phyloP scores from a whole-genome alignment of 2,888 invertebrate genomes.

The Nomada hirtipes region DNA sequence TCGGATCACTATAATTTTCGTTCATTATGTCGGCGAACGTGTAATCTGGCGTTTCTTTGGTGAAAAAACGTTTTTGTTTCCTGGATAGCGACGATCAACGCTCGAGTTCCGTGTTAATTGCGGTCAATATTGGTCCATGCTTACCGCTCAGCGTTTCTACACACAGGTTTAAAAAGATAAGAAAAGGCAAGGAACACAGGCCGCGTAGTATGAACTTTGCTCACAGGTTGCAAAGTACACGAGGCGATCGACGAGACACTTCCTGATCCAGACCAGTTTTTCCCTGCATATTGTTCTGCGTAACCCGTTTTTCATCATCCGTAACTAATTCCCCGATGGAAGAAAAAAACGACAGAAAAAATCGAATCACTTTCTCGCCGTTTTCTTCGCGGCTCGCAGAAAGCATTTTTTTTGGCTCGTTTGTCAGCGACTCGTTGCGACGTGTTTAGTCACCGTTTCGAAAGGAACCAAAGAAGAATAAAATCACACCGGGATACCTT shows the following conservation, averaged over 20 bases:
- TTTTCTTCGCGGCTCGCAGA: not conserved
- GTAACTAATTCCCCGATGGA: not conserved
- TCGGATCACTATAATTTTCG: not conserved
- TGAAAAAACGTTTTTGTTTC: not conserved
- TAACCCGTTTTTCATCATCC: constrained; percentile 16
- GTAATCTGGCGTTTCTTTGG: not conserved
- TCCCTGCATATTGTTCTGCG: not conserved
- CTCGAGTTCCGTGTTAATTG: not conserved
- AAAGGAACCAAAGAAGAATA: not conserved
- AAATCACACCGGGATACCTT: too few species aligned
- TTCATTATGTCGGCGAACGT: not conserved
- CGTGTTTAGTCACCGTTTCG: not conserved
- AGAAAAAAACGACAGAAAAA: not conserved
- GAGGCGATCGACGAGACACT: not conserved
- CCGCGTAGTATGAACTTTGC: too few species aligned
- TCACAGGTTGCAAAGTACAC: not conserved
- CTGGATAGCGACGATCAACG: not conserved
- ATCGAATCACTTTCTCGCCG: constrained; percentile 18
- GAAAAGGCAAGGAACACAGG: too few species aligned
- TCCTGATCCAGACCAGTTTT: not conserved
- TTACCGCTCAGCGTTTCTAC: too few species aligned
- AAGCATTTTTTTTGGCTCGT: not conserved
- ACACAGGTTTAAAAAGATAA: too few species aligned
- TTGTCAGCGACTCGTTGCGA: not conserved
- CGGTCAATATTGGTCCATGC: too few species aligned